Conservation (phyloP, 2,113 vertebrate species). For the Salvelinus fontinalis region DNA sequence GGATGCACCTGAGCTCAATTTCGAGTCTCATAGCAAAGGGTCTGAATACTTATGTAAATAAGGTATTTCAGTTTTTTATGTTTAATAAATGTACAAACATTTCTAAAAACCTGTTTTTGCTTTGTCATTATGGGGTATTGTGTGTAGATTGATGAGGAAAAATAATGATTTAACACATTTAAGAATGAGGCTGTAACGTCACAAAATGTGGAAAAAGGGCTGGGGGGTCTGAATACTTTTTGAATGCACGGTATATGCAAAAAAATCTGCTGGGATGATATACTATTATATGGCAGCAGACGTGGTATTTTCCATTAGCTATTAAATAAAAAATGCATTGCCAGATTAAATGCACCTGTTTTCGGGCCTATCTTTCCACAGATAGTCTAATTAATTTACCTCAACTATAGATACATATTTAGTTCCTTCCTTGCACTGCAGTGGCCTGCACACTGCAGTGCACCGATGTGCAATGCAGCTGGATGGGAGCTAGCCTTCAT, state of each 20-base stretch:
- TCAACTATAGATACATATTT: constrained; percentile 70
- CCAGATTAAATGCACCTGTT: constrained; percentile 58
- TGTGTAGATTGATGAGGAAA: too few relatives aligned
- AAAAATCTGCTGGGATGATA: constrained; percentile 58
- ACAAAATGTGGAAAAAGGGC: too few relatives aligned
- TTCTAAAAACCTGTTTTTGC: too few relatives aligned
- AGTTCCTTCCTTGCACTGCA: constrained; percentile 34
- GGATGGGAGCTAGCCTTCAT: constrained; percentile 41
- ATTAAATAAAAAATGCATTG: constrained; percentile 49
- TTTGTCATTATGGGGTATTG: too few relatives aligned
- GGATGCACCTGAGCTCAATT: too few relatives aligned
- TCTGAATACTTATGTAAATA: too few relatives aligned
- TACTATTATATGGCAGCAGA: constrained; percentile 48
- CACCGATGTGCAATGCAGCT: constrained; percentile 16
- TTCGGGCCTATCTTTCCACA: constrained; percentile 52
- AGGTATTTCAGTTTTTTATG: too few relatives aligned
- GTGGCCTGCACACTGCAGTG: constrained; percentile 29
- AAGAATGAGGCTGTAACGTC: too few relatives aligned
- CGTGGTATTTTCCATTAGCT: constrained; percentile 53
- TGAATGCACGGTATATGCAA: constrained; percentile 59
- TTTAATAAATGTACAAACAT: too few relatives aligned
- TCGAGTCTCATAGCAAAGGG: too few relatives aligned
- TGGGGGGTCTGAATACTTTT: too few relatives aligned
- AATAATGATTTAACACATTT: too few relatives aligned
- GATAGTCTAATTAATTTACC: constrained; percentile 72